A percentile compares a stretch with the other conserved stretches of the same genome.
phyloP scores from a whole-genome alignment of 2,888 invertebrate genomes.

The Serripes groenlandicus region DNA sequence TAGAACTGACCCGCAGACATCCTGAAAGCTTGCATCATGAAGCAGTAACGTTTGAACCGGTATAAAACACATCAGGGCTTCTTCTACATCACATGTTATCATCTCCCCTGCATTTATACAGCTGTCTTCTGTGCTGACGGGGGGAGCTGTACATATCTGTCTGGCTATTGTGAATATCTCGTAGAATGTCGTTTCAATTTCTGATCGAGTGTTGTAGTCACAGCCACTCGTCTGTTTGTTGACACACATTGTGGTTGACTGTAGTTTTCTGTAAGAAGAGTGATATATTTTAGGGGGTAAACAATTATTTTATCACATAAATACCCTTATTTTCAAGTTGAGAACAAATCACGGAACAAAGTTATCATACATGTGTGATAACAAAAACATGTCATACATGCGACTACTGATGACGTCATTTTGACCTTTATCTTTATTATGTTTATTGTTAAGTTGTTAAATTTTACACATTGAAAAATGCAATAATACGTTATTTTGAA shows the following conservation, averaged over 20 bases:
- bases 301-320: too few species aligned
- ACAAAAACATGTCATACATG: too few species aligned
- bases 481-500: too few species aligned
- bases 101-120: slow-evolving; percentile 45
- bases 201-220: slow-evolving; percentile 36
- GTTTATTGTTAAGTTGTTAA: too few species aligned
- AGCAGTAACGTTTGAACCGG: slow-evolving; percentile 42
- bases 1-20: slow-evolving; percentile 48
- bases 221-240: slow-evolving; percentile 54
- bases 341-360: too few species aligned
- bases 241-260: slow-evolving; percentile 40
- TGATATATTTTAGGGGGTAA: too few species aligned
- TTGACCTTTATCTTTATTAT: too few species aligned
- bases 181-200: slow-evolving; percentile 33
- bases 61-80: slow-evolving; percentile 44
- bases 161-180: slow-evolving; percentile 29
- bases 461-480: too few species aligned
- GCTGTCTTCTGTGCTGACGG: slow-evolving; percentile 15
- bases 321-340: too few species aligned
- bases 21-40: slow-evolving; percentile 17
- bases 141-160: slow-evolving; percentile 29
- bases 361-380: too few species aligned
- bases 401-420: too few species aligned
- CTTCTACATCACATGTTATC: slow-evolving; percentile 44
- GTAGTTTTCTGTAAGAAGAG: slow-evolving; percentile 39